Percentiles rank a stretch among this genome's conserved stretches.
phyloP scores from a whole-genome alignment of 2,113 vertebrate species.

The Cinclus mexicanus region DNA sequence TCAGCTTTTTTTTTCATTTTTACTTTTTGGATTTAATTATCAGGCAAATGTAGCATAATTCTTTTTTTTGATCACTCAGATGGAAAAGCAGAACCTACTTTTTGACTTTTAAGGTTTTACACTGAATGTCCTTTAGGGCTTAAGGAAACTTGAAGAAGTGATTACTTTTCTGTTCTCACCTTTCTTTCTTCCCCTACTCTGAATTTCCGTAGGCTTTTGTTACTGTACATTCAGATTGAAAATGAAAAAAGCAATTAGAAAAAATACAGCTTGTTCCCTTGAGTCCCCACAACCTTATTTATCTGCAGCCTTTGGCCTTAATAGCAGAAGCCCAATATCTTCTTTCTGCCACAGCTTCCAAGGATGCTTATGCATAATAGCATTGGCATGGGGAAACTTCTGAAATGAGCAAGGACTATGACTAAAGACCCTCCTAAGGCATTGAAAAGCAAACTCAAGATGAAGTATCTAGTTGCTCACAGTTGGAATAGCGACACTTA shows the following conservation, averaged over 20 bases:
- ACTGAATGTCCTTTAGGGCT: not conserved
- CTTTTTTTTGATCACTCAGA: not conserved
- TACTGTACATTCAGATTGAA: not conserved
- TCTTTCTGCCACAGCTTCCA: not conserved
- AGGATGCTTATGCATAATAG: not conserved
- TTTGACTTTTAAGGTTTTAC: not conserved
- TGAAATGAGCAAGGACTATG: not conserved
- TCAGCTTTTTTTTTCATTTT: not conserved
- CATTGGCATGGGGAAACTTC: not conserved
- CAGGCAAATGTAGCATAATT: not conserved
- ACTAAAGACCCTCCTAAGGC: slow-evolving; percentile 28
- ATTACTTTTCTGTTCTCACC: not conserved
- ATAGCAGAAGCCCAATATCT: not conserved
- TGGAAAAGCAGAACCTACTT: not conserved
- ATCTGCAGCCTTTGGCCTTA: slow-evolving; percentile 5
- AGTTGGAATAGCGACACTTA: slow-evolving; percentile 34
- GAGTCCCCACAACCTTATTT: not conserved
- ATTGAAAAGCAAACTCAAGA: slow-evolving; percentile 18
- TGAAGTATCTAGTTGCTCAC: slow-evolving; percentile 15
- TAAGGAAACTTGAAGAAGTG: not conserved
- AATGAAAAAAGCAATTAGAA: slow-evolving; percentile 22
- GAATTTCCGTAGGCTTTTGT: slow-evolving; percentile 27
- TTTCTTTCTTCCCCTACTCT: not conserved
- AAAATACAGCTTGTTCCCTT: not conserved
- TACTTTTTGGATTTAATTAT: not conserved